Base-by-base conservation (phyloP, 2,113 vertebrate species). In the Alligator mississippiensis region DNA sequence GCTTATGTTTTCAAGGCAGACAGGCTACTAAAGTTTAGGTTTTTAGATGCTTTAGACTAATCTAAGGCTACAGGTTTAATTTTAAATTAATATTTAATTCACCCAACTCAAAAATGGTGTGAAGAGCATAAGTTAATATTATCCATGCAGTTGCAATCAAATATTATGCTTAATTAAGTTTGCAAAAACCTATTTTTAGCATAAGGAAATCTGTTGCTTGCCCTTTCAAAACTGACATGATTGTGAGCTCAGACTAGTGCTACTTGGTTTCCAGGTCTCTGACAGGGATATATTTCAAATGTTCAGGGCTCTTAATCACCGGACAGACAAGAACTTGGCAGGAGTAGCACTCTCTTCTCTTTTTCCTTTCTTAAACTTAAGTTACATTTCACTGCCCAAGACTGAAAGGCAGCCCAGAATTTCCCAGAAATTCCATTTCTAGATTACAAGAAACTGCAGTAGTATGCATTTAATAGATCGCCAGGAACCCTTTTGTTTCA, bases 121-220 rank as follows among this genome's bases (percentile, higher is more conserved):
- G 66, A 89, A 83, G 55, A 83, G 55, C 13, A 5, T 30, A 90
- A 94, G 94, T 66, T 58, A 88, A 3, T 80, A 59, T 91, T 92
- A 91, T 87, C 64, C 61, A 76, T 80, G 75, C 90, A 64, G 86
- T 76, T 93, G 11, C 18, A 64, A 96, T 80, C 74, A 93, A 94
- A 88, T 21, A 68, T 74, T 63, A 55, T 2, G 12, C 63, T 92
- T 94, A 80, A 91, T 90, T 90, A 81, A 87, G 82, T 87, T 64
- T 95, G 47, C 85, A 68, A 82, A 89, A 92, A 90, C 80, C 80
- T 97, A 95, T 96, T 97, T 97, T 96, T 94, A 90, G 88, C 87
- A 72, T 76, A 86, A 92, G 95, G 96, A 97, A 96, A 88, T 93
- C 90, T 96, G 93, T 80, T 94, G 59, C 58, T 94, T 95, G 94